phyloP scores from a whole-genome alignment of 2,113 vertebrate genomes.

The Electrona antarctica region DNA sequence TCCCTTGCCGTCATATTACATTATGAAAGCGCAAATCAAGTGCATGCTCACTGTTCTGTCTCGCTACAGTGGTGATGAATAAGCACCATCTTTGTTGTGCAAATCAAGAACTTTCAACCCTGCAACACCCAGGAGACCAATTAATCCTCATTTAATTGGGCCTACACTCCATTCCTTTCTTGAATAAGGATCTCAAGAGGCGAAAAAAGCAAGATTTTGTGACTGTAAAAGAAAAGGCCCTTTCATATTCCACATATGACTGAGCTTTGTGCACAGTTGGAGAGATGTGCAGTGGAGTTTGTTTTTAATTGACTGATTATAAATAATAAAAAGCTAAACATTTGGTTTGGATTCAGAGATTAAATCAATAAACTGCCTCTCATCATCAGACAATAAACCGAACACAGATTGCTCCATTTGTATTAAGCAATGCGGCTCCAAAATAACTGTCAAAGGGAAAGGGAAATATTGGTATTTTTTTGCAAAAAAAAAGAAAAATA shows the following conservation, averaged over 20 bases:
- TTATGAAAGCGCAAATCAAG: not conserved
- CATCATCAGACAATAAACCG: too few species aligned
- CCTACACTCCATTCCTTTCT: not conserved
- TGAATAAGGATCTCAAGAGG: not conserved
- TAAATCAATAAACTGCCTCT: too few species aligned
- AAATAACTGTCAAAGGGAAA: too few species aligned
- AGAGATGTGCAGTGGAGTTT: too few species aligned
- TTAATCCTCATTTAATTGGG: conserved; percentile 1
- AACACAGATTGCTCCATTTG: too few species aligned
- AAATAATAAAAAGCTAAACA: too few species aligned
- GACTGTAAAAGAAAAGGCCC: not conserved
- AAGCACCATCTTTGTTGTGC: not conserved
- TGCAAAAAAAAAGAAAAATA: too few species aligned
- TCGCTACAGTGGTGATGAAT: not conserved
- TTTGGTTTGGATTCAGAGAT: too few species aligned
- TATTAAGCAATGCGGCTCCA: too few species aligned
- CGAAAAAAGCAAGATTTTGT: not conserved
- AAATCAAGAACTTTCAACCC: not conserved
- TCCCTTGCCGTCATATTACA: not conserved
- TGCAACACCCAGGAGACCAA: not conserved
- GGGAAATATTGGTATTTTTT: too few species aligned
- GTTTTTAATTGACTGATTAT: too few species aligned
- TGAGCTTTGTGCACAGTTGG: not conserved
- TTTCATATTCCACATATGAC: not conserved
- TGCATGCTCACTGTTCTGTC: not conserved